These are phyloP conservation scores for Euzetes globulus DNA, from an alignment of 2,888 invertebrate genomes.

Conservation along the genomic window DNA sequence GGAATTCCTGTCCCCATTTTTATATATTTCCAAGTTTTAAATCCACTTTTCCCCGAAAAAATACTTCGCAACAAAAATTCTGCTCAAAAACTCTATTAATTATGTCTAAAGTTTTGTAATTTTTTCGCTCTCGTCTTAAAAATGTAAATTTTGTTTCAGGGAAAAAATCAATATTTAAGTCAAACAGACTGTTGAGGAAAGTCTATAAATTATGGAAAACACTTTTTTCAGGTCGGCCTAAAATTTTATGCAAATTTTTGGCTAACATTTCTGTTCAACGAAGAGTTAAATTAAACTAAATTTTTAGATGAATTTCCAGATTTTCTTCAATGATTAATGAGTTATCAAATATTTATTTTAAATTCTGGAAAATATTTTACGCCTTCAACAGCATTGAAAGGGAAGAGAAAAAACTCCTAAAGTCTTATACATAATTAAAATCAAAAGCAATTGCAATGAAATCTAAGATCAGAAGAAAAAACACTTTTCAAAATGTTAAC, in stretches of 20 bases:
- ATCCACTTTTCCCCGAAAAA: background rate
- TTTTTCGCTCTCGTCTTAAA: background rate
- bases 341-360: constrained; percentile 12
- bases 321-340: background rate
- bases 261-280: too few relatives aligned
- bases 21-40: background rate
- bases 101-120: background rate
- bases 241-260: background rate
- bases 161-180: constrained; percentile 1
- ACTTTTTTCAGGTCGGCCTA: background rate
- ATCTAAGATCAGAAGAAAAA: background rate
- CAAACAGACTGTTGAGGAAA: background rate
- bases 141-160: background rate
- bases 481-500: background rate
- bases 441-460: background rate
- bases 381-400: too few relatives aligned
- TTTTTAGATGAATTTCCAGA: background rate
- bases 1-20: background rate
- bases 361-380: too few relatives aligned
- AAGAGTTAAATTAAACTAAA: background rate
- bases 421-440: background rate
- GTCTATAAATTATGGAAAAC: background rate
- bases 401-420: background rate
- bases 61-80: background rate
- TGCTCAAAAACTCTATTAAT: background rate